phyloP scores from a whole-genome alignment of 2,797 vertebrate species.

The Hypotaenidia okinawae region DNA sequence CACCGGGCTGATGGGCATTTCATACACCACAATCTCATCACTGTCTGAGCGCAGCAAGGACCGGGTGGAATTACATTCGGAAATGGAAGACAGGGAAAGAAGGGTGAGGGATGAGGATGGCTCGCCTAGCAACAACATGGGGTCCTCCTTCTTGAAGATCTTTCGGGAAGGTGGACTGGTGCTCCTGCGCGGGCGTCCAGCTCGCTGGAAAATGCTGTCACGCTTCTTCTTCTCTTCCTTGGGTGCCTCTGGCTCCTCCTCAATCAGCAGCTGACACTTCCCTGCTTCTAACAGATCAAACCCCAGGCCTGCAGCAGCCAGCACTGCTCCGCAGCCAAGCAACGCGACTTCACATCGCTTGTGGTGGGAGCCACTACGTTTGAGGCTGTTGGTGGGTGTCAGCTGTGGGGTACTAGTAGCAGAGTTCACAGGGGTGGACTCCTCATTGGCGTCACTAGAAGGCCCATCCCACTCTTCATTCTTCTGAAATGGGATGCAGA shows the following conservation, averaged over 20 bases:
- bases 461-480: conserved; percentile 84
- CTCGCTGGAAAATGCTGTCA: conserved; percentile 91
- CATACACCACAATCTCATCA: conserved; percentile 89
- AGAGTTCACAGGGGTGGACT: conserved; percentile 81
- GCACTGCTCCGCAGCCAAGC: conserved; percentile 90
- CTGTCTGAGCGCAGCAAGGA: conserved; percentile 92
- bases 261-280: conserved; percentile 76
- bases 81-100: conserved; percentile 92
- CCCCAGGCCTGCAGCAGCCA: conserved; percentile 91
- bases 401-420: conserved; percentile 85
- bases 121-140: conserved; percentile 75
- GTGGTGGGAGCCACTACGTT: conserved; percentile 83
- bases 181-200: conserved; percentile 84
- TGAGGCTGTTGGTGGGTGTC: conserved; percentile 86
- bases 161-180: conserved; percentile 90
- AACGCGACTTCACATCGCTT: conserved; percentile 90
- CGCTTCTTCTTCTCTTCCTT: conserved; percentile 89
- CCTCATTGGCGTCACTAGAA: conserved; percentile 80
- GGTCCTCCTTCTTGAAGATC: conserved; percentile 88
- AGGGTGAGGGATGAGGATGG: conserved; percentile 87
- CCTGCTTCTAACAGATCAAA: conserved; percentile 86
- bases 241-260: conserved; percentile 79
- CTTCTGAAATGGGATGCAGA: conserved; percentile 92
- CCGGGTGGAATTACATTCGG: conserved; percentile 95
- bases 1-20: conserved; percentile 81